phyloP scores from a whole-genome alignment of 2,113 vertebrate genomes.

The Agelaius phoeniceus region DNA sequence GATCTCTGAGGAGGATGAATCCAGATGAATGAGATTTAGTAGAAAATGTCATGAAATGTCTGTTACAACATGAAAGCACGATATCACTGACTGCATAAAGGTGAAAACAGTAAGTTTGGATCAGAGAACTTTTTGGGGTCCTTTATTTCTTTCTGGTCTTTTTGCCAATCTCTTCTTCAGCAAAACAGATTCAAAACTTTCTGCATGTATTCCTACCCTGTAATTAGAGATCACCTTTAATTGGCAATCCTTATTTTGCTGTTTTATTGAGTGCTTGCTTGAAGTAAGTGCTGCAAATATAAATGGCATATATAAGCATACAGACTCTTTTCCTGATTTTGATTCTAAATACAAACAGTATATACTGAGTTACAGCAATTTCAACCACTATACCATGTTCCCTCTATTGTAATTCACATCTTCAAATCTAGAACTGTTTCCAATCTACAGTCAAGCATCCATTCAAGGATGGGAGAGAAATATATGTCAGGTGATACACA shows the following conservation, averaged over 20 bases:
- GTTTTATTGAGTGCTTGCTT: neutral
- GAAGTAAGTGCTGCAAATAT: neutral
- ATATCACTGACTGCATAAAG: neutral
- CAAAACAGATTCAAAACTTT: neutral
- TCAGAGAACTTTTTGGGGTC: neutral
- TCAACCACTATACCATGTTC: neutral
- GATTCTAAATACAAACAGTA: neutral
- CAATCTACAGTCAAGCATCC: neutral
- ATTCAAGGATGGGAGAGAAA: neutral
- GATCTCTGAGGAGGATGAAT: slow-evolving; percentile 14
- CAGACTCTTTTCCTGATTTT: neutral
- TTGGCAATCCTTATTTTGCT: neutral
- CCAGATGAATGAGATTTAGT: slow-evolving; percentile 34
- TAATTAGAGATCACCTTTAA: neutral
- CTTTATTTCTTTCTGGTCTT: neutral
- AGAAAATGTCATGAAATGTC: slow-evolving; percentile 40
- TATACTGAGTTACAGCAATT: neutral
- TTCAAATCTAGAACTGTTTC: neutral
- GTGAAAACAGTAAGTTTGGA: neutral
- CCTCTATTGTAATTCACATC: neutral
- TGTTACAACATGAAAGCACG: neutral
- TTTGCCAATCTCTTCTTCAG: neutral
- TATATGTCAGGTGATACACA: neutral
- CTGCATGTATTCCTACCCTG: neutral
- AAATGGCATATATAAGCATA: neutral